Base-by-base conservation (phyloP, 2,888 invertebrate species). In the Neoaliturus tenellus region DNA sequence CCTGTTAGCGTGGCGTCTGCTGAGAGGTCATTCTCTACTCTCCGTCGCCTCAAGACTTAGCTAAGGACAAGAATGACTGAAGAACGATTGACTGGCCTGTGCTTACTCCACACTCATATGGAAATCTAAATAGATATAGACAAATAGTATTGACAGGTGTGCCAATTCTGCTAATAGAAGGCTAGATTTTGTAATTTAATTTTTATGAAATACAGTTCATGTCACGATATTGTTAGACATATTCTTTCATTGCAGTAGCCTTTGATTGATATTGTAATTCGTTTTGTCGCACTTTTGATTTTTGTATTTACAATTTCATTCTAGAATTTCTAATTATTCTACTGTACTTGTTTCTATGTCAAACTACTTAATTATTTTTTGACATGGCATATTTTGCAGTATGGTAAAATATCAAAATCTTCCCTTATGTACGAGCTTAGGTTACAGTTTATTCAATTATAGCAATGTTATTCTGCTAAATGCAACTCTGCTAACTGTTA, bases 1-100 rank as follows among this genome's bases (percentile, higher is more conserved):
- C 87, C 87, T 82, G 87, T 87, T 23, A 87, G 87, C 83, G 86
- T 83, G 62, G 87, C 86, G 58, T 86, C 86, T 75, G 86, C 85
- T 58, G 86, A 87, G 82, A 85, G 86, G 8, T 82, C 86, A 33
- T 87, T 87, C 80, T 87, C 87, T 25, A 86, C 86, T 12, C 85
- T 88, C 69, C 85, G 86, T 17, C 84, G 87, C 3, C 58, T 87
- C 51, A 87, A 87, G 83, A 86, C 85, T 51, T 87, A 87, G 86
- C 62, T 87, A 23, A 55, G 87, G 51, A 73, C 85, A 55, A 86
- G 83, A 55, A 86, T 86, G 86, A 55, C 69, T 23, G 85, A 87
- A 85, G 85, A 86, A 20, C 78, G 87, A 58, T 81, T 87, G 20
- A 85, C 83, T 84, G 86, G 87, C 6, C 80, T 87, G 0, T 86